These are phyloP conservation scores for Dolichopus griseipennis DNA, from an alignment of 2,888 invertebrate species.

Conservation along the genomic window DNA sequence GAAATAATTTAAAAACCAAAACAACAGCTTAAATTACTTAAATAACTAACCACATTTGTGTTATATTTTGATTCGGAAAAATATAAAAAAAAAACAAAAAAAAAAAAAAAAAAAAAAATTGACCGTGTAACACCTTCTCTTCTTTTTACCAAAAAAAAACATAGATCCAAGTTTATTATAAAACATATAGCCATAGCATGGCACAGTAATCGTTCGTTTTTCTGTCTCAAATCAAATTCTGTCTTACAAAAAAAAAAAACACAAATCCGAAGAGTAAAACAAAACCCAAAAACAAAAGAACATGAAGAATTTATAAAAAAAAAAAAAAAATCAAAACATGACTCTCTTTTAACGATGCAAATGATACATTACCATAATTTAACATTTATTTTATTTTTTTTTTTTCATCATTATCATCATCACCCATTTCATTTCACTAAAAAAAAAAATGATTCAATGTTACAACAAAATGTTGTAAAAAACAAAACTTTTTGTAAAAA, in stretches of 20 bases:
- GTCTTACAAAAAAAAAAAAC: too few relatives aligned
- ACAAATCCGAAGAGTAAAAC: background rate
- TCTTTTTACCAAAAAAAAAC: too few relatives aligned
- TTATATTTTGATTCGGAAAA: background rate
- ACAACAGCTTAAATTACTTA: background rate
- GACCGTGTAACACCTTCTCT: constrained; percentile 3
- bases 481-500: too few relatives aligned
- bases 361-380: constrained; percentile 1
- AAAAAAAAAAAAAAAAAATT: background rate
- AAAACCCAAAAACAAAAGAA: background rate
- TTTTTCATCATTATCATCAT: background rate
- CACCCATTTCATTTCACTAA: background rate
- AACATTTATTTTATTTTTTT: too few relatives aligned
- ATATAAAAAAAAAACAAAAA: background rate
- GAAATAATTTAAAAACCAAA: too few relatives aligned
- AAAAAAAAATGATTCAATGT: background rate
- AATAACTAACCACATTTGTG: constrained; percentile 3
- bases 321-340: background rate
- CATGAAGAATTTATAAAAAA: background rate
- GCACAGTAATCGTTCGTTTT: constrained; percentile 1
- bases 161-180: too few relatives aligned
- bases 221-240: too few relatives aligned
- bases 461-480: background rate
- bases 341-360: constrained; percentile 6
- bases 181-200: background rate